phyloP scores from a whole-genome alignment of 2,113 vertebrate genomes.

The Semicossyphus pulcher region DNA sequence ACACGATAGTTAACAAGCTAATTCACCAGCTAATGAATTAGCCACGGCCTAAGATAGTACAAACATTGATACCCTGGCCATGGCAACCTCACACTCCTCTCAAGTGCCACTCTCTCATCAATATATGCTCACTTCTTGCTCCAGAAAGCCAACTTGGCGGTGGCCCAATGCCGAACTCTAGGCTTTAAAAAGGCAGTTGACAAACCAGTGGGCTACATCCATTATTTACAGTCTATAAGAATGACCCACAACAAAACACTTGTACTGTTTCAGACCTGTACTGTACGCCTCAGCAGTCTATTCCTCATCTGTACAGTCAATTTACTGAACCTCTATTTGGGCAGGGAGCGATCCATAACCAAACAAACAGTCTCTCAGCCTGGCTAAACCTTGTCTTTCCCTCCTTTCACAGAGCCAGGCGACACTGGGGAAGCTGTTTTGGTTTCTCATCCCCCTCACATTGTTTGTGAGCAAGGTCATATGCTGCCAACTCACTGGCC shows the following conservation, averaged over 20 bases:
- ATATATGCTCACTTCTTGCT: background rate
- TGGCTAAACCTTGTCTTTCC: conserved; percentile 34
- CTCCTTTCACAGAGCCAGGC: conserved; percentile 40
- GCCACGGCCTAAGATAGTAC: no score
- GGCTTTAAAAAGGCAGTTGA: background rate
- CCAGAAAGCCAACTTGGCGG: background rate
- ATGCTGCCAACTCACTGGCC: conserved; percentile 73
- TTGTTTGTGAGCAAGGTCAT: conserved; percentile 72
- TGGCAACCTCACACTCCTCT: no score
- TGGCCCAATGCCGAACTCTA: background rate
- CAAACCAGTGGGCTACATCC: background rate
- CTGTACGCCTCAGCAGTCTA: background rate
- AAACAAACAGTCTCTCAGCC: conserved; percentile 42
- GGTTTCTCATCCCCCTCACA: conserved; percentile 63
- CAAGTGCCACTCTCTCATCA: no score
- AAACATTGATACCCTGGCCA: no score
- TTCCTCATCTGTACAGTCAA: conserved; percentile 27
- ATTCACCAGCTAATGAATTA: no score
- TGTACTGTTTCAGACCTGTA: conserved; percentile 11
- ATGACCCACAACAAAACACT: background rate
- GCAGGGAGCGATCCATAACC: conserved; percentile 40
- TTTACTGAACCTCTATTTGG: conserved; percentile 48
- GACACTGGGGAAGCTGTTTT: conserved; percentile 51
- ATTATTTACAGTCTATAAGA: background rate
- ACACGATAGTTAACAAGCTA: no score